Base-by-base conservation (phyloP, 2,113 vertebrate genomes). In the Podarcis raffonei region DNA sequence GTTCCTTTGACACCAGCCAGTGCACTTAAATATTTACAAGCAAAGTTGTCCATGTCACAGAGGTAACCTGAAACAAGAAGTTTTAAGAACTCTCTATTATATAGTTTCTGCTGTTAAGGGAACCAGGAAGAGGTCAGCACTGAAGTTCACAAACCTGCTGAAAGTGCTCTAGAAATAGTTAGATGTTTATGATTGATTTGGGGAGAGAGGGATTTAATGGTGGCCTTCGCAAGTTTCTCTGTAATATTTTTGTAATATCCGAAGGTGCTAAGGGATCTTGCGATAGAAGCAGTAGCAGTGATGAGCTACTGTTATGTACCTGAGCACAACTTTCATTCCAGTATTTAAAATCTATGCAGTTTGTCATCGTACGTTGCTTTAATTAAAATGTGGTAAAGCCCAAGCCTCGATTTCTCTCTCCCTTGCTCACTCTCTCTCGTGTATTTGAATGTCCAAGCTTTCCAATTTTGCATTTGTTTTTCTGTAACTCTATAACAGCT, bases 401-500 rank as follows among this genome's bases (percentile, higher is more conserved):
- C 37, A 4, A 79, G 20, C 11, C 2, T 30, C 53, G 2, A 5
- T 13, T 5, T 23, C 20, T 37, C n/a, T 2, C n/a, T 32, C 16
- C 12, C 4, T 39, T 13, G 66, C 53, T 18, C 1, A 30, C 42
- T 77, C 37, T 81, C 74, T 6, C 27, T 2, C 57, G 1, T 85
- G 25, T 85, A 5, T 74, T 4, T 59, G 7, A 15, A 16, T 62
- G 68, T 87, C n/a, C 23, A 25, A 5, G 72, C 39, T 71, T 27
- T 22, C 42, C 65, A 62, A 66, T 84, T 76, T 76, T 89, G n/a
- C n/a, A 78, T 69, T 77, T 83, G 85, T 68, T 83, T 76, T 76
- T 68, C 23, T 77, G 30, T 81, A 62, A 62, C n/a, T 59, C 81
- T 84, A 1, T 23, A 89, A 89, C 87, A 89, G 62, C 87, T 89